A percentile compares a stretch with the other conserved stretches of the same genome.
Evolutionary conservation across 2,888 invertebrate species (phyloP).

Genomic region (Gibbula magus): DNA sequence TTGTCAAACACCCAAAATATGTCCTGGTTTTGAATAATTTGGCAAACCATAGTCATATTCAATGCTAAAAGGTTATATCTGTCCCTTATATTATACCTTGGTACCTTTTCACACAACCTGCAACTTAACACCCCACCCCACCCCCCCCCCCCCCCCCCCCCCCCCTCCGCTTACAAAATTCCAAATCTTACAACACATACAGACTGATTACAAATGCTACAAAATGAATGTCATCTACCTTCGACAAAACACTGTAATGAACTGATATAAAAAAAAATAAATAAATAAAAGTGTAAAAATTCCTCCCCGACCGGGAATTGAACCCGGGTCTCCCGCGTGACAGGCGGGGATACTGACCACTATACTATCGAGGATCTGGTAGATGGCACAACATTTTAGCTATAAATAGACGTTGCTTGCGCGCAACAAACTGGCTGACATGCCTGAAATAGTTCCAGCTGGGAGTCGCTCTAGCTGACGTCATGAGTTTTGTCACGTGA

Average conservation of each 20-base stretch:
- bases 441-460: constrained; percentile 18
- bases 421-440: neutral
- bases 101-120: no score
- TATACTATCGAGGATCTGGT: constrained; percentile 26
- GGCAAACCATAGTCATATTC: no score
- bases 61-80: no score
- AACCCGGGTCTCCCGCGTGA: constrained; percentile 30
- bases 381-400: neutral
- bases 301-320: constrained; percentile 27
- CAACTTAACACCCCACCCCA: no score
- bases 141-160: no score
- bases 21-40: no score
- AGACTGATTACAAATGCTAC: no score
- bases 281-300: neutral
- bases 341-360: constrained; percentile 30
- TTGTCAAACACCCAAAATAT: no score
- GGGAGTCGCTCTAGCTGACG: constrained; percentile 24
- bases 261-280: neutral
- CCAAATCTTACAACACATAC: no score
- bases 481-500: constrained; percentile 24
- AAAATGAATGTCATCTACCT: no score
- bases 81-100: no score
- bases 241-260: neutral
- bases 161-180: no score
- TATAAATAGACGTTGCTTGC: neutral